phyloP scores from a whole-genome alignment of 2,888 invertebrate species.

The Rhagonycha fulva region DNA sequence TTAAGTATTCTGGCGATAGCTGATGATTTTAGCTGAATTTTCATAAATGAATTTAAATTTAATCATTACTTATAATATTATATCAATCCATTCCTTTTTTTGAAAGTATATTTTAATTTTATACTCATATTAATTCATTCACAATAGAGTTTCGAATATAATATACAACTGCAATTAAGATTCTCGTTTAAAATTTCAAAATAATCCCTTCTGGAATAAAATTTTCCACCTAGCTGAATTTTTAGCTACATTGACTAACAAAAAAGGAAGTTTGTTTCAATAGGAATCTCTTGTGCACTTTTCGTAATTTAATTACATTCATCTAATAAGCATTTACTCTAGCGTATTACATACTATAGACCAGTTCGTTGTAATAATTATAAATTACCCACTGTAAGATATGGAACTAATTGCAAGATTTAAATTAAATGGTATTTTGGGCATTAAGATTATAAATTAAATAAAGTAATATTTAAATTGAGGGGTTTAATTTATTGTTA shows the following conservation, averaged over 20 bases:
- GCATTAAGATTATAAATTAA: not conserved
- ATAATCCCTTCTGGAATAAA: not conserved
- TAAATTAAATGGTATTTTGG: not conserved
- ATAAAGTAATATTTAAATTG: not conserved
- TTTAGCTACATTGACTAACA: not conserved
- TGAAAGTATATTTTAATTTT: not conserved
- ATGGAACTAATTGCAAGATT: not conserved
- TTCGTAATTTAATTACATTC: not conserved
- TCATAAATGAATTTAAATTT: too few relatives aligned
- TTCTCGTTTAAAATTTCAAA: not conserved
- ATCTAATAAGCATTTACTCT: not conserved
- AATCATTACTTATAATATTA: too few relatives aligned
- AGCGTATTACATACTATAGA: not conserved
- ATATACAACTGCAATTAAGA: not conserved
- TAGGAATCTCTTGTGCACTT: not conserved
- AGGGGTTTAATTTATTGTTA: not conserved
- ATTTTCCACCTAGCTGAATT: not conserved
- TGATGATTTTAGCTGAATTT: too few relatives aligned
- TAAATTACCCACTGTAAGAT: not conserved
- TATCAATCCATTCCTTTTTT: not conserved
- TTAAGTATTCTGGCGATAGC: too few relatives aligned
- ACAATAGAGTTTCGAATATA: not conserved
- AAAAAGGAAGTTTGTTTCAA: not conserved
- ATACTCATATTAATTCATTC: not conserved
- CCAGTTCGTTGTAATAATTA: not conserved